Conservation (phyloP, 2,113 vertebrate species). For the Saguinus imperator region DNA sequence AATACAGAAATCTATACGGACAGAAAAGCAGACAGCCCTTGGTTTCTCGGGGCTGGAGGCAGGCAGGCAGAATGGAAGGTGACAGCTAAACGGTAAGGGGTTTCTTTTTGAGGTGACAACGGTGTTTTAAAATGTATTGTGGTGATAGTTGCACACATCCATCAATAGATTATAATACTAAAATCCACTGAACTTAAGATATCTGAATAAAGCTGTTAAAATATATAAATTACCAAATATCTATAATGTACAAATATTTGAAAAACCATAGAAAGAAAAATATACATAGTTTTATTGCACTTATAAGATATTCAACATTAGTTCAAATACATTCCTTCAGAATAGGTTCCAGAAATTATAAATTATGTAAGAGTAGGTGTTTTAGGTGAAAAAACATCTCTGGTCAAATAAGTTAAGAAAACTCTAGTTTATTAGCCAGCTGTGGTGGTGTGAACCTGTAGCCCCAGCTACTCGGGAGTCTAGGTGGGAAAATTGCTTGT, state of each 20-base stretch:
- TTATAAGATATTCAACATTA: not conserved
- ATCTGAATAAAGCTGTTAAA: too few relatives aligned
- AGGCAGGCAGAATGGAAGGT: rapidly evolving
- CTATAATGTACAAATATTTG: too few relatives aligned
- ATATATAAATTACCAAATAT: too few relatives aligned
- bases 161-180: too few relatives aligned
- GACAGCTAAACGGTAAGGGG: not conserved
- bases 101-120: not conserved
- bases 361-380: not conserved
- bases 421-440: not conserved
- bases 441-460: too few relatives aligned
- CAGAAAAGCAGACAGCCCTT: not conserved
- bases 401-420: not conserved
- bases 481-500: too few relatives aligned
- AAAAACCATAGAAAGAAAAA: too few relatives aligned
- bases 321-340: not conserved
- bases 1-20: not conserved
- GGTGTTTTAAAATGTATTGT: too few relatives aligned
- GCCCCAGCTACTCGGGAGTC: too few relatives aligned
- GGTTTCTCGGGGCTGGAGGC: not conserved
- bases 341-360: not conserved
- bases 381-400: not conserved
- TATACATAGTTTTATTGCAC: too few relatives aligned
- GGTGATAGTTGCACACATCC: too few relatives aligned
- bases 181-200: too few relatives aligned